These are phyloP conservation scores for Noctilio leporinus DNA, from an alignment of 2,113 vertebrate genomes.

Conservation along the genomic window DNA sequence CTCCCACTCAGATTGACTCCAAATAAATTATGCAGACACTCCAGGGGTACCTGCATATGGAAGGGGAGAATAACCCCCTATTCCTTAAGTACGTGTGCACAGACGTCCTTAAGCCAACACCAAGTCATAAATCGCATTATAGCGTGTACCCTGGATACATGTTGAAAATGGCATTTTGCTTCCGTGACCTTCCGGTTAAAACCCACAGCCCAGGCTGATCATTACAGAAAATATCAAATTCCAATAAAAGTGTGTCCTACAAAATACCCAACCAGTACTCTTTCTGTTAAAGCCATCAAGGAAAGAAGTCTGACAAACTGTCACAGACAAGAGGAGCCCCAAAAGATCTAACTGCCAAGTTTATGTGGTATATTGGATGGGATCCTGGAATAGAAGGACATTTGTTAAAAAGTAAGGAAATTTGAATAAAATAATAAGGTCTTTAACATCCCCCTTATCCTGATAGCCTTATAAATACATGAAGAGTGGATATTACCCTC, in stretches of 20 bases:
- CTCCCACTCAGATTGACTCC: background rate
- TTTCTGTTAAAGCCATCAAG: background rate
- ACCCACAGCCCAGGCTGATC: background rate
- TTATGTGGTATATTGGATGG: background rate
- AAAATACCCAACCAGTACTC: background rate
- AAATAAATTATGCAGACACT: background rate
- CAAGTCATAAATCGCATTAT: too few species aligned
- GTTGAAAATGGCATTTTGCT: too few species aligned
- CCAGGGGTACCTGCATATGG: background rate
- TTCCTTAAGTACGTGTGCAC: too few species aligned
- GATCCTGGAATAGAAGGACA: background rate
- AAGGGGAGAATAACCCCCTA: background rate
- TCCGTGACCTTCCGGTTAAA: background rate
- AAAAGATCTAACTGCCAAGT: background rate
- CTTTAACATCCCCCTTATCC: background rate
- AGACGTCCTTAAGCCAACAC: too few species aligned
- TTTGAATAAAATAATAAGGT: background rate
- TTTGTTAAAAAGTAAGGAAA: background rate
- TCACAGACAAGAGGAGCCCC: background rate
- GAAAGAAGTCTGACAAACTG: background rate
- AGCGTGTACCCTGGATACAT: too few species aligned
- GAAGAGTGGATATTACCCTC: background rate
- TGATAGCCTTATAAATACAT: background rate
- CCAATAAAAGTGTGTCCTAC: background rate
- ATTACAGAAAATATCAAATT: background rate